These are phyloP conservation scores for Xestoiulus laeticollis DNA, from an alignment of 2,888 invertebrate genomes.

Conservation along the genomic window DNA sequence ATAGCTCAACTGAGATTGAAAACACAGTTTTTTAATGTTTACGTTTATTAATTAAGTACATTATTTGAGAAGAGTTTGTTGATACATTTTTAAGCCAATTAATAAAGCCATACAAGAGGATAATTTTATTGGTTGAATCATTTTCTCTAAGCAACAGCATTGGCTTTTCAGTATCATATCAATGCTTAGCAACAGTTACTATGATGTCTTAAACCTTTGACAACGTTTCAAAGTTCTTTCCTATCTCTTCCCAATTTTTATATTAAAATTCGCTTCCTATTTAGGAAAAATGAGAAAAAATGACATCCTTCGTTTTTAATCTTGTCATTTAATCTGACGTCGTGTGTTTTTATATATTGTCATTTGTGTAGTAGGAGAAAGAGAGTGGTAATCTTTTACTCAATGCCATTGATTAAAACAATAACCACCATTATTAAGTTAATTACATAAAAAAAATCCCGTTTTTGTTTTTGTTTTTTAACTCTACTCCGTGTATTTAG, in stretches of 20 bases:
- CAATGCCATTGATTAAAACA: background rate
- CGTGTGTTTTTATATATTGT: background rate
- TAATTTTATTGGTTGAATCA: background rate
- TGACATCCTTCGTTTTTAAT: background rate
- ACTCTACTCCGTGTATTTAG: background rate
- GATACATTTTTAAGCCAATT: background rate
- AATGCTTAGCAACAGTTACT: background rate
- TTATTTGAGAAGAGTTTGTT: background rate
- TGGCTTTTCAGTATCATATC: background rate
- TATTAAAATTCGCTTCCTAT: background rate
- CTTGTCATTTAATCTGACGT: background rate
- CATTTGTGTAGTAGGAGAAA: background rate
- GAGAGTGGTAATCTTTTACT: background rate
- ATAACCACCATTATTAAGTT: background rate
- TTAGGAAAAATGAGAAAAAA: background rate
- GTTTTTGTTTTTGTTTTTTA: background rate
- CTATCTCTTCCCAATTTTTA: background rate
- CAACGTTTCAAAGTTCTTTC: background rate
- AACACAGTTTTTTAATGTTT: no score
- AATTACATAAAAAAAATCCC: background rate
- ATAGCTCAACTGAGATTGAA: no score
- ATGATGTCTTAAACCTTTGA: background rate
- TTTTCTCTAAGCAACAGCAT: background rate
- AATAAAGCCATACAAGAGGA: background rate
- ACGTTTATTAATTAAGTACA: no score